phyloP scores from a whole-genome alignment of 53 echinoderm and acorn worm species.

The Glandiceps talaboti region DNA sequence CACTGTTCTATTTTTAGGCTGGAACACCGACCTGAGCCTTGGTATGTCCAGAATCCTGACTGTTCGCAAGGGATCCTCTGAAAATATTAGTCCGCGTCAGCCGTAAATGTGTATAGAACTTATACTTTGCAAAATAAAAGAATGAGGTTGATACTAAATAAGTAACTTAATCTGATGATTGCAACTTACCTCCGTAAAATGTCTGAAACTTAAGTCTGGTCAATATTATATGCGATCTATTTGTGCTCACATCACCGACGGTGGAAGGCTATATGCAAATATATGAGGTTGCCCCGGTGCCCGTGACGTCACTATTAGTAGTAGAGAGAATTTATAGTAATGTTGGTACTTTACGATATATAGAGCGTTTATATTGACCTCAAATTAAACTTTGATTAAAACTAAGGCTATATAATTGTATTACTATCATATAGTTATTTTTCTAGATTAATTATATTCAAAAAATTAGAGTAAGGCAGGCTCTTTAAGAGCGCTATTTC shows the following conservation, averaged over 20 bases:
- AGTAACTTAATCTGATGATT: no score
- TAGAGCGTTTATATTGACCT: no score
- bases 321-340: neutral
- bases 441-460: no score
- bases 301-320: neutral
- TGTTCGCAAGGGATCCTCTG: neutral
- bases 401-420: no score
- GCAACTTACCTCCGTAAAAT: no score
- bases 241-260: neutral
- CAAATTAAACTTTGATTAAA: no score
- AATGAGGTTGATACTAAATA: no score
- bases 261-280: neutral
- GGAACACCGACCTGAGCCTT: conserved; percentile 1
- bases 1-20: neutral
- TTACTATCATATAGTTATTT: no score
- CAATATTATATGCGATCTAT: neutral
- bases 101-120: neutral
- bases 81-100: neutral
- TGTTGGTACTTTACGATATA: no score
- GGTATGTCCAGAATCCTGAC: conserved; percentile 1
- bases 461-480: no score
- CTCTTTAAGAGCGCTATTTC: no score
- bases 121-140: neutral
- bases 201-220: no score
- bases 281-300: neutral